These are phyloP conservation scores for Ditula angustiorana DNA, from an alignment of 2,888 invertebrate species.

Conservation along the genomic window DNA sequence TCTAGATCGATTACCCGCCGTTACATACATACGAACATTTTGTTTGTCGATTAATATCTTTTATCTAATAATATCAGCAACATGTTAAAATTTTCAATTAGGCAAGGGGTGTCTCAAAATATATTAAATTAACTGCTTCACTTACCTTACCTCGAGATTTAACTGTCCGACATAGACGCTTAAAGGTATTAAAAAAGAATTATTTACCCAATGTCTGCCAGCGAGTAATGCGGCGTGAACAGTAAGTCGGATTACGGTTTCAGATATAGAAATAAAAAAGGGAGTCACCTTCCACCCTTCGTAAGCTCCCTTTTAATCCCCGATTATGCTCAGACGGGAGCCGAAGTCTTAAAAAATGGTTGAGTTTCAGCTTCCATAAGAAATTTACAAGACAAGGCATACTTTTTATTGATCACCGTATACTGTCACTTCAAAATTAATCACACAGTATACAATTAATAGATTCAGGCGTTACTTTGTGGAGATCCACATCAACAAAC, in stretches of 20 bases:
- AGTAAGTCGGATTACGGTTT: slow-evolving; percentile 24
- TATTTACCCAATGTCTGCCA: not conserved
- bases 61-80: too few relatives aligned
- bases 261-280: not conserved
- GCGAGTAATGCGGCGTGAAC: slow-evolving; percentile 16
- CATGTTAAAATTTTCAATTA: too few relatives aligned
- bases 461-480: too few relatives aligned
- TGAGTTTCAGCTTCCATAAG: not conserved
- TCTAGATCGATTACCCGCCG: too few relatives aligned
- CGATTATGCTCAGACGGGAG: not conserved
- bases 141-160: not conserved
- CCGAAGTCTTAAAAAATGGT: not conserved
- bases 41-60: too few relatives aligned
- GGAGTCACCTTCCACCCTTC: not conserved
- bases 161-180: not conserved
- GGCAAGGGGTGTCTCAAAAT: too few relatives aligned
- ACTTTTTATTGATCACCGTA: too few relatives aligned
- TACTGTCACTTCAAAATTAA: too few relatives aligned
- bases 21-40: too few relatives aligned
- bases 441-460: too few relatives aligned
- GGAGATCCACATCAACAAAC: too few relatives aligned
- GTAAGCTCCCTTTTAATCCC: not conserved
- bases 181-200: not conserved
- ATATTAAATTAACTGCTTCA: not conserved
- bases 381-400: too few relatives aligned